Evolutionary conservation across 2,888 invertebrate genomes (phyloP).

Genomic region (Rhabditophanes sp.): DNA sequence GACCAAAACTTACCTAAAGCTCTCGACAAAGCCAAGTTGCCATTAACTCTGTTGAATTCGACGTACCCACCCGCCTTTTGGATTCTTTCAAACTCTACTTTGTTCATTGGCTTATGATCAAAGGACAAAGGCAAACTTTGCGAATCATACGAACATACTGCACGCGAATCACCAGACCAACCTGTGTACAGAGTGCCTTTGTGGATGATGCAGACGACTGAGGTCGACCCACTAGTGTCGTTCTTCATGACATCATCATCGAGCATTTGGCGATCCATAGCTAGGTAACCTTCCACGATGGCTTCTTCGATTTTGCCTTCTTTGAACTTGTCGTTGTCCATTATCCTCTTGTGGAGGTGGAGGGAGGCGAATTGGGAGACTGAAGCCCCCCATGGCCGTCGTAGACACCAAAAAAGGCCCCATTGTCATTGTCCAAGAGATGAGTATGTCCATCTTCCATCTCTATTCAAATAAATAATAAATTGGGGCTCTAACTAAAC

Average conservation of each 20-base stretch:
- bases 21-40: slow-evolving; percentile 71
- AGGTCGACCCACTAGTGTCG: slow-evolving; percentile 59
- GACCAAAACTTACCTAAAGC: too few relatives aligned
- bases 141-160: too few relatives aligned
- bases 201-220: slow-evolving; percentile 2
- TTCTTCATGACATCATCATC: slow-evolving; percentile 77
- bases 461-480: slow-evolving; percentile 38
- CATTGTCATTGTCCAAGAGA: slow-evolving; percentile 76
- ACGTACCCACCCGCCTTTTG: slow-evolving; percentile 88
- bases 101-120: slow-evolving; percentile 89
- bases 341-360: slow-evolving; percentile 78
- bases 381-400: slow-evolving; percentile 71
- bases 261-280: slow-evolving; percentile 72
- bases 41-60: slow-evolving; percentile 90
- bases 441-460: slow-evolving; percentile 99
- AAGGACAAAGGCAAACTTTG: slow-evolving; percentile 63
- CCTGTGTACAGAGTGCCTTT: slow-evolving; percentile 52
- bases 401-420: slow-evolving; percentile 88
- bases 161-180: slow-evolving; percentile 90
- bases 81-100: slow-evolving; percentile 65
- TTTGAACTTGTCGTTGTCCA: slow-evolving; percentile 54
- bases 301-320: slow-evolving; percentile 69
- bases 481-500: slow-evolving; percentile 3
- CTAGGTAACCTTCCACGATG: slow-evolving; percentile 71
- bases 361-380: slow-evolving; percentile 86